A percentile compares a stretch with the other conserved stretches of the same genome.
Evolutionary conservation across 2,888 invertebrate species (phyloP).

Genomic region (Phrixothrix hirtus): DNA sequence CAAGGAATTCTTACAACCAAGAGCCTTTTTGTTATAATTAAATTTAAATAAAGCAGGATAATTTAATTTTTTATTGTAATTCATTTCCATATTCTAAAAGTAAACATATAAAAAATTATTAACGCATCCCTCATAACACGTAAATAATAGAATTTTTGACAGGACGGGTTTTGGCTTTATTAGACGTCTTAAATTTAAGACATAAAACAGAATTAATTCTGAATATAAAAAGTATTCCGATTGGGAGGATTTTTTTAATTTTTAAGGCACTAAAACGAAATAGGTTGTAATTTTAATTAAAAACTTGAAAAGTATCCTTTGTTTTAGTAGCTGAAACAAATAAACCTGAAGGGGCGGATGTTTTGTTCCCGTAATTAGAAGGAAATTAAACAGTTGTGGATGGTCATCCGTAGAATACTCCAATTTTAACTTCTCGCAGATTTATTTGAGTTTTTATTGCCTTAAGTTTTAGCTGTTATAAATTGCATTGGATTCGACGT

Average conservation of each 20-base stretch:
- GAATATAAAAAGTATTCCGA: slow-evolving; percentile 30
- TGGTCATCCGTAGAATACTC: slow-evolving; percentile 46
- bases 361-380: slow-evolving; percentile 55
- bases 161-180: slow-evolving; percentile 12
- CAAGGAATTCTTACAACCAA: no score
- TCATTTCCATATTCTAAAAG: no score
- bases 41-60: no score
- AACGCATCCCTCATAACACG: no score
- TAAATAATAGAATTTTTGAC: neutral
- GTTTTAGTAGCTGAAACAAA: slow-evolving; percentile 54
- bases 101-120: no score
- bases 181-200: slow-evolving; percentile 29
- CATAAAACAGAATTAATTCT: slow-evolving; percentile 28
- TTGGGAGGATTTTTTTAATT: slow-evolving; percentile 49
- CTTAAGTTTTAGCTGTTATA: slow-evolving; percentile 42
- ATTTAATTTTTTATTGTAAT: no score
- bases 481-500: slow-evolving; percentile 48
- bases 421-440: slow-evolving; percentile 47
- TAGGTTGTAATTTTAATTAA: slow-evolving; percentile 57
- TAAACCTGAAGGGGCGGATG: slow-evolving; percentile 52
- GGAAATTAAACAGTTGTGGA: slow-evolving; percentile 53
- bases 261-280: slow-evolving; percentile 55
- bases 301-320: slow-evolving; percentile 56
- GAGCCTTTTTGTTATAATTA: no score
- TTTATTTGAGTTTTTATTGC: slow-evolving; percentile 46